Evolutionary conservation across 2,888 invertebrate genomes (phyloP), one percentile per base, ranked within the genome.

Genomic region (Epistrophella euchroma): DNA sequence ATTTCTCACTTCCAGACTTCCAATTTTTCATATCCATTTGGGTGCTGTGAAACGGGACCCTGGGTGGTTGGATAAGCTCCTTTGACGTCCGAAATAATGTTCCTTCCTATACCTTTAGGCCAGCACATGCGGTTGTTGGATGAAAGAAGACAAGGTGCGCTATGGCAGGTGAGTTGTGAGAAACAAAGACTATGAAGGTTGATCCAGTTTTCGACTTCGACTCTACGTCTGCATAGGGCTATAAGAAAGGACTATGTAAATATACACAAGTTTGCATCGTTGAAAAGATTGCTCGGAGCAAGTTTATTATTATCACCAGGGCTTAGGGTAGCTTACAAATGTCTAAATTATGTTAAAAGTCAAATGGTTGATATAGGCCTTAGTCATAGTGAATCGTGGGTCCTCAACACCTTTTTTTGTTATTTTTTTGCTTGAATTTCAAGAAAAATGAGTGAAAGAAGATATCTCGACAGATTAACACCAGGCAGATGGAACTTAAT

Each of bases 291-390:
- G 79, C 85, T 80, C 52, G 4, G 52, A 79, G 83, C 58, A 66
- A 76, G 79, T 80, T 80, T 85, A 80, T 66, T 85, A 72, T 85
- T 76, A 85, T 80, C 85, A 76, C 58, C 58, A 66, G 62, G 71
- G 75, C 75, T 73, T 70, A 68, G 71, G 80, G 80, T 68, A 76
- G 85, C 76, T 76, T 85, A 80, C 76, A 60, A 85, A 85, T 80
- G 85, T 85, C 76, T 80, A 68, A 85, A 85, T 85, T 85, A 85
- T 85, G 85, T 71, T 85, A 85, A 85, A 60, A 76, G 72, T 72
- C 72, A 72, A 82, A 50, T 37, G 62, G 22, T 35, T 52, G 60
- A 71, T 70, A 45, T 70, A 64, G 52, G 68, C 66, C 66, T 47
- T 66, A 43, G 64, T 28, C 43, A 40, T 66, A 66, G 66, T 64